Evolutionary conservation across 1,140 invertebrate species (phyloP), one percentile per base, ranked within the genome.

Genomic region (Condylostylus longicornis): DNA sequence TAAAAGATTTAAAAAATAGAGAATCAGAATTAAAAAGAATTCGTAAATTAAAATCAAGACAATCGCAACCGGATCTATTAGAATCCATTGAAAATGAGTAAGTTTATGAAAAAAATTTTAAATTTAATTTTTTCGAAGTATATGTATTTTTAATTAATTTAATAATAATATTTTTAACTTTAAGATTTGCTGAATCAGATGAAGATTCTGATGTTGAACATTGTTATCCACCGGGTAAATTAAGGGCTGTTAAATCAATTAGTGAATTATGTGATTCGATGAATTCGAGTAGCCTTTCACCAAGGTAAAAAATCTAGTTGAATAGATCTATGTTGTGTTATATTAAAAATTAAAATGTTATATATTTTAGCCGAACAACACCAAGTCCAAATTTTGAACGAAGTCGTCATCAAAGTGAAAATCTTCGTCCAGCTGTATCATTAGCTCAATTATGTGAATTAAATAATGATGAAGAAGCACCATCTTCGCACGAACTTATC

Each of bases 1-100:
- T 83, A 19, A 67, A 70, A 52, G 77, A 81, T 45, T 77, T 82
- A 66, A 77, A 76, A 46, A 68, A 71, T 27, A 64, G 79, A 27
- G 79, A 83, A 48, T 69, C 75, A 36, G 79, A 83, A 48, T 58
- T 83, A 10, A 81, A 75, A 68, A 75, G 65, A 33, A 63, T 66
- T 52, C 60, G 68, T 42, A 69, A 69, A 42, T 43, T 54, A 31
- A 29, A 35, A 19, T 13, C 33, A 8, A 44, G 51, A 12, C 58
- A 61, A 36, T 63, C 59, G 41, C 67, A 58, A 27, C 68, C 58
- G 37, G 64, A 69, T 36, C 22, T 56, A 5, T 45, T 60, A 31
- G 65, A 68, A 22, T 45, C 66, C 21, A 66, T 64, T 37, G 67
- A 69, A 32, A 63, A 63, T 41, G 46, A 51, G 57, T 60, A 33